Evolutionary conservation across 1,140 invertebrate species (phyloP).

Genomic region (Oreohelix idahoensis): DNA sequence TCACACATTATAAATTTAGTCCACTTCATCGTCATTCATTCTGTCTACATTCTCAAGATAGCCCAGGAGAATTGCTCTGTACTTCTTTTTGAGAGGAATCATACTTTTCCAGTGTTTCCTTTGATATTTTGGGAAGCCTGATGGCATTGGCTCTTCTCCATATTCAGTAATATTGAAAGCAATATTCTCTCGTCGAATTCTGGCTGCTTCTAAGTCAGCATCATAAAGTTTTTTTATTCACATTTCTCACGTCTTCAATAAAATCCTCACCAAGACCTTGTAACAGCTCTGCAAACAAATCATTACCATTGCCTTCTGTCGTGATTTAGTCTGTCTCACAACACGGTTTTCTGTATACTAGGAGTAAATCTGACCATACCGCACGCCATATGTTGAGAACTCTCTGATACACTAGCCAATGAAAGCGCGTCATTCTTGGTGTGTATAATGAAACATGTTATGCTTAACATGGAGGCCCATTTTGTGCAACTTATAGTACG

Average conservation of each 20-base stretch:
- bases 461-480: too few species aligned
- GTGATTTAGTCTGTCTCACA: too few species aligned
- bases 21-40: slow-evolving; percentile 51
- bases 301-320: too few species aligned
- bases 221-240: slow-evolving; percentile 44
- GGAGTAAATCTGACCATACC: too few species aligned
- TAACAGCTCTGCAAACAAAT: slow-evolving; percentile 30
- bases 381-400: too few species aligned
- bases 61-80: slow-evolving; percentile 25
- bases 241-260: slow-evolving; percentile 18
- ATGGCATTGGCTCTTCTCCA: slow-evolving; percentile 30
- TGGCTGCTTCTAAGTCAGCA: slow-evolving; percentile 22
- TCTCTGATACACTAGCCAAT: too few species aligned
- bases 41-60: slow-evolving; percentile 40
- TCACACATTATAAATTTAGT: slow-evolving; percentile 57
- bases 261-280: slow-evolving; percentile 33
- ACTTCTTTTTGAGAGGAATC: neutral
- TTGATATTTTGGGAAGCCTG: slow-evolving; percentile 9
- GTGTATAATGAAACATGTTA: too few species aligned
- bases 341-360: too few species aligned
- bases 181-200: slow-evolving; percentile 14
- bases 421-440: too few species aligned
- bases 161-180: slow-evolving; percentile 39
- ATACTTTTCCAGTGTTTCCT: slow-evolving; percentile 13
- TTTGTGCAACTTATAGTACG: too few species aligned